These are phyloP conservation scores for Drosophila funebris DNA, from an alignment of 1,140 invertebrate species.

Conservation along the genomic window DNA sequence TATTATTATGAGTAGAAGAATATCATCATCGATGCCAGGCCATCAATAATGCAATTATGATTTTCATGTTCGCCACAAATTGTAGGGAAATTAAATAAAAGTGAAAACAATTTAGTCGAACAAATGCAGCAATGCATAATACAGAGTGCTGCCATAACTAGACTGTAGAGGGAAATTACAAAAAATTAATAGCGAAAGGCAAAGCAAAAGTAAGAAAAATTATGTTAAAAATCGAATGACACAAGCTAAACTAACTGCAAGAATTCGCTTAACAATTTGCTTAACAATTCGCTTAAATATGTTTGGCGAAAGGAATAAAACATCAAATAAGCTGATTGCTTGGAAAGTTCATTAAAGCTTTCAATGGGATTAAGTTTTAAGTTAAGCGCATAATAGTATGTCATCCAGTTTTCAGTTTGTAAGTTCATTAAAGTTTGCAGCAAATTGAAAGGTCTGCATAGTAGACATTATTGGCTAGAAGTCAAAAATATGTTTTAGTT, in stretches of 20 bases:
- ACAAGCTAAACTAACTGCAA: not conserved
- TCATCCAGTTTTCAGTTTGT: no score
- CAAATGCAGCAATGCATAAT: conserved; percentile 35
- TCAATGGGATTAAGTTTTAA: no score
- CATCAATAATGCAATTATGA: conserved; percentile 67
- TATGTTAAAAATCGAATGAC: not conserved
- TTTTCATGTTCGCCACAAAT: conserved; percentile 37
- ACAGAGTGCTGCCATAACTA: conserved; percentile 1
- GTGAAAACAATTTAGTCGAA: conserved; percentile 46
- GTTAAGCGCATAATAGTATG: no score
- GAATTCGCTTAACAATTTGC: no score
- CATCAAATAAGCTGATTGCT: no score
- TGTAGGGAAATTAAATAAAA: conserved; percentile 21
- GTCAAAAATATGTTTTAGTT: no score
- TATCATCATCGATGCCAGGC: not conserved
- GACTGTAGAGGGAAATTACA: not conserved
- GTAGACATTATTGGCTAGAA: no score
- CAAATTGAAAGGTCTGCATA: no score
- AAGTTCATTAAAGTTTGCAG: no score
- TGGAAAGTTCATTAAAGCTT: not conserved
- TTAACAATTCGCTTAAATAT: no score
- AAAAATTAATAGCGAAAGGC: not conserved
- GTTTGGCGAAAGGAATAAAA: no score
- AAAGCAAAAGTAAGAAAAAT: not conserved
- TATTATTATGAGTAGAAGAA: not conserved